Conservation (phyloP, 2,113 vertebrate genomes). For the Meleagris gallopavo region DNA sequence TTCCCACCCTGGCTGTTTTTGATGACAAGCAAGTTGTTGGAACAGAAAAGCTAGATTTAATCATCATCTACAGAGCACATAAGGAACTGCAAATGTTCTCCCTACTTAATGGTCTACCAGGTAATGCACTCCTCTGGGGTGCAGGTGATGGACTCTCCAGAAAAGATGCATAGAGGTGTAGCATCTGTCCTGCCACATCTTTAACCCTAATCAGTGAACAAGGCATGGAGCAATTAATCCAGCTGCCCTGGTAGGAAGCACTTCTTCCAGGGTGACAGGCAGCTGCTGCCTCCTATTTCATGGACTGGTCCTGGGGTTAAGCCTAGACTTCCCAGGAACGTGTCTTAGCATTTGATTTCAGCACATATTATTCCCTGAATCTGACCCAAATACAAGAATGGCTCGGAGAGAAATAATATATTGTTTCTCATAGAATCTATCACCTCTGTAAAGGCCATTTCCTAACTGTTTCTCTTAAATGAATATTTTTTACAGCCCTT, state of each 20-base stretch:
- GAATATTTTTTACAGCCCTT: not conserved
- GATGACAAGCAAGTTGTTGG: not conserved
- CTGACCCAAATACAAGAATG: not conserved
- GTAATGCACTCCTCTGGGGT: not conserved
- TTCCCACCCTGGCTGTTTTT: not conserved
- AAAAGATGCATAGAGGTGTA: not conserved
- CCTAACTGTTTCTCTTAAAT: not conserved
- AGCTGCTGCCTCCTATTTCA: not conserved
- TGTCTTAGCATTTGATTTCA: not conserved
- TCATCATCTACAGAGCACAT: not conserved
- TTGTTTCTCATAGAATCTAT: not conserved
- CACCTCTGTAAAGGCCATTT: not conserved
- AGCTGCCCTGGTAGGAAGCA: not conserved
- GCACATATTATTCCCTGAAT: not conserved
- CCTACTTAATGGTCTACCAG: not conserved
- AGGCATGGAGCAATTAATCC: not conserved
- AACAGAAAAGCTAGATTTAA: not conserved
- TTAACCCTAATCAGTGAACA: not conserved
- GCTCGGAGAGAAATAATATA: not conserved
- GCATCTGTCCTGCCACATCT: accelerated
- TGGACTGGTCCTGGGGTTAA: not conserved
- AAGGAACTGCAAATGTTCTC: not conserved
- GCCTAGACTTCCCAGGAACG: not conserved
- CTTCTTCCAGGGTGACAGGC: not conserved
- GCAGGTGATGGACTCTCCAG: not conserved